Evolutionary conservation across 1,140 invertebrate species (phyloP), one percentile per base, ranked within the genome.

Genomic region (Cryptotermes secundus): DNA sequence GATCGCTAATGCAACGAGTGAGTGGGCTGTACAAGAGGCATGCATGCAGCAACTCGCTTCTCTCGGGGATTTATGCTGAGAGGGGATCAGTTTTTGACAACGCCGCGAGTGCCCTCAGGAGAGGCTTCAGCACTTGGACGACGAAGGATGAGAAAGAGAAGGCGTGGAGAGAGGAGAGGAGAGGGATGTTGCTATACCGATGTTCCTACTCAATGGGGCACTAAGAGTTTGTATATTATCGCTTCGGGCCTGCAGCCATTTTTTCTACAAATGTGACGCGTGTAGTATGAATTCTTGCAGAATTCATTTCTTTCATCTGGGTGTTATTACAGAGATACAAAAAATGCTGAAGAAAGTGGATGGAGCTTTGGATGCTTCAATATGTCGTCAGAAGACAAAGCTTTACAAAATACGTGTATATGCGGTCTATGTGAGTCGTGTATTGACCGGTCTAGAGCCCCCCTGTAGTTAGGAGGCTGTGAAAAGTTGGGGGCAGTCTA

Each of bases 171-270:
- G 24, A 12, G 26, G 59, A 65, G 9, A 16, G n/a, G 59, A 16
- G n/a, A 7, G n/a, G n/a, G 19, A n/a, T 72, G 26, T 26, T n/a
- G 26, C n/a, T 31, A 16, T 0, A 72, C 31, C 59, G 59, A 72
- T 72, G n/a, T 26, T n/a, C 26, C n/a, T 72, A 72, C 59, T 31
- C 59, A 72, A 72, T 72, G n/a, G 59, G 59, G n/a, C 59, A n/a
- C 59, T 72, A 72, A 72, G 59, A 31, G 59, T 72, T 72, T 72
- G 59, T 72, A 72, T 72, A 72, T 72, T 26, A 31, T 31, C 59
- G 59, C 59, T 72, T 72, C 14, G 59, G n/a, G 59, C 59, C 59
- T 72, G 59, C 26, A 31, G 26, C 26, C 6, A 16, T 31, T 31
- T 72, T 14, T 72, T 72, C 59, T 72, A n/a, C 9, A 26, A n/a